These are phyloP conservation scores for Drosophila hydei DNA, from an alignment of 1,140 invertebrate species.

Conservation along the genomic window DNA sequence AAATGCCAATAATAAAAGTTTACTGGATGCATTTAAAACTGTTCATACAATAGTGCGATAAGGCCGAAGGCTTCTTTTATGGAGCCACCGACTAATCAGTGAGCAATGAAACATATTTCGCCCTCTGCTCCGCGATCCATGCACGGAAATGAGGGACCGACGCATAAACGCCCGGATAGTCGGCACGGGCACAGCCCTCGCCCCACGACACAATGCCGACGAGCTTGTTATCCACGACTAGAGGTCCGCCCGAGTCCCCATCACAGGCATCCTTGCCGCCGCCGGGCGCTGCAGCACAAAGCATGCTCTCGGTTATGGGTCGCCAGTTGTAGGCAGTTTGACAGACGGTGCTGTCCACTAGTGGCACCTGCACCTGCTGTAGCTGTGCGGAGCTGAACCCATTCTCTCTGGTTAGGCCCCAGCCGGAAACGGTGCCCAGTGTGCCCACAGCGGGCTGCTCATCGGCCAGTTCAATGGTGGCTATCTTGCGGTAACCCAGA, in stretches of 20 bases:
- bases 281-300: conserved; percentile 87
- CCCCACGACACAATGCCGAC: conserved; percentile 89
- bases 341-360: conserved; percentile 84
- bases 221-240: conserved; percentile 79
- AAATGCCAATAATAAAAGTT: conserved; percentile 52
- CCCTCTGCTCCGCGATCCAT: conserved; percentile 76
- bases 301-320: conserved; percentile 86
- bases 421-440: conserved; percentile 58
- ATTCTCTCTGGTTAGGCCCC: conserved; percentile 60
- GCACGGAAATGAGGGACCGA: conserved; percentile 85
- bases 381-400: conserved; percentile 51
- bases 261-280: conserved; percentile 85
- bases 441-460: conserved; percentile 36
- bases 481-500: conserved; percentile 32
- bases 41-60: conserved; percentile 21
- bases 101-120: background rate
- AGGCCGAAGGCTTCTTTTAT: conserved; percentile 7
- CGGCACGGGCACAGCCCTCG: conserved; percentile 86
- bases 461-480: conserved; percentile 37
- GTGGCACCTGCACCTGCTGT: conserved; percentile 51
- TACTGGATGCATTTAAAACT: conserved; percentile 50
- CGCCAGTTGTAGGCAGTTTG: conserved; percentile 66
- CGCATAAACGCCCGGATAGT: conserved; percentile 88
- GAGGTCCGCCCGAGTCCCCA: conserved; percentile 83
- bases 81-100: background rate